Base-by-base conservation (phyloP, 2,113 vertebrate species). In the Triplophysa dalaica region DNA sequence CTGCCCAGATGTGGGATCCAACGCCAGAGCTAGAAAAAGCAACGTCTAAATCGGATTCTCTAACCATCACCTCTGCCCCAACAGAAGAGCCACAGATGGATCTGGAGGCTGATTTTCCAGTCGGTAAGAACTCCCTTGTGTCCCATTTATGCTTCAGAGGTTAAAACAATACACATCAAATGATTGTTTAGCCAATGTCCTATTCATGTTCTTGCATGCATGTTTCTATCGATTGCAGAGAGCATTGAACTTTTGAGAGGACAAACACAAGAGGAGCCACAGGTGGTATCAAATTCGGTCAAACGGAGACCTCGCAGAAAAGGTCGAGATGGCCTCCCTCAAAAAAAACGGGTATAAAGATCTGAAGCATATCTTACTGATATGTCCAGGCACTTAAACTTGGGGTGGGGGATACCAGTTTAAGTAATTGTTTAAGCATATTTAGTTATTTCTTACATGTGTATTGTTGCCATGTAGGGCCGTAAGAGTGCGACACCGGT, bases 21-120 rank as follows among this genome's bases (percentile, higher is more conserved):
- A 74, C 90, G 62, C 92, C 91, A 10, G 94, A 94, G 4, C 83
- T 88, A 4, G 94, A 95, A 1, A 78, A 38, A 9, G 48, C 83
- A 92, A 91, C 3, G 33, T 60, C 62, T 81, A 0, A 86, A 33
- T 86, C 92, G 33, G 89, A 86, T 85, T 78, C 87, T 0, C 91
- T 85, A 6, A 91, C 2, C 64, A 84, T 14, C 89, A 78, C 83
- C 92, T 67, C 43, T 85, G 90, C 77, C 74, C 91, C 83, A 77
- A 8, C 69, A 48, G 33, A 77, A 22, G 75, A 81, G 38, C 58
- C 92, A 7, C 89, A 90, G 70, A 93, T 96, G 89, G 98, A 99
- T 88, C 80, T 99, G 24, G 98, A 99, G 86, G 91, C 95, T 0
- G 98, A 99, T 88, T 94, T 95, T 78, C 93, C 95, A 63, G 89